Percentiles rank a stretch among this genome's conserved stretches.
Evolutionary conservation across 2,113 vertebrate species (phyloP).

Genomic region (Copsychus sechellarum): DNA sequence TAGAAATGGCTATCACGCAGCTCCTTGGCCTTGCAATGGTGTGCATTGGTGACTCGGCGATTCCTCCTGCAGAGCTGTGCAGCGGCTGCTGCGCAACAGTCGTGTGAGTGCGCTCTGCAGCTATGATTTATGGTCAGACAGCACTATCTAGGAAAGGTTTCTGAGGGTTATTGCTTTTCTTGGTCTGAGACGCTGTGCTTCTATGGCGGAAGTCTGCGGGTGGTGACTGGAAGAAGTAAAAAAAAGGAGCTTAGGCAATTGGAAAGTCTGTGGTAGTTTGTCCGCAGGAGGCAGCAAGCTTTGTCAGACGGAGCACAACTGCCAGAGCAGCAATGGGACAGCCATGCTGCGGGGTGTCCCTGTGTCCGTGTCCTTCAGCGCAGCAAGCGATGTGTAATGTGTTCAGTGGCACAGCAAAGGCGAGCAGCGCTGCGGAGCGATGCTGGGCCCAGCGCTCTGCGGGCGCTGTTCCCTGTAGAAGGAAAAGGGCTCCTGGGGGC

Average conservation of each 20-base stretch:
- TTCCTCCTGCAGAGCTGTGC: not conserved
- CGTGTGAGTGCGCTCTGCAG: not conserved
- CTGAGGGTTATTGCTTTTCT: not conserved
- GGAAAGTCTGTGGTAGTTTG: not conserved
- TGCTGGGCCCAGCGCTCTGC: accelerated
- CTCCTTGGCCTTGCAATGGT: not conserved
- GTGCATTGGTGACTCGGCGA: not conserved
- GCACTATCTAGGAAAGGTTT: not conserved
- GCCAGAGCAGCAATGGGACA: not conserved
- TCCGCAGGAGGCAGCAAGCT: not conserved
- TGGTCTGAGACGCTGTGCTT: not conserved
- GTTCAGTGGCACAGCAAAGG: accelerated
- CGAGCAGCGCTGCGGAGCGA: accelerated
- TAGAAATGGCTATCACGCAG: not conserved
- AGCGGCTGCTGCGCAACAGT: not conserved
- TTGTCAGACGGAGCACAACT: accelerated
- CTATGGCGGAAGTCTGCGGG: accelerated
- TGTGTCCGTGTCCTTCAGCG: no score
- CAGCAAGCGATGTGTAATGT: accelerated
- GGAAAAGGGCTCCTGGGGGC: no score
- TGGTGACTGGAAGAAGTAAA: not conserved
- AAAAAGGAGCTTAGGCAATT: not conserved
- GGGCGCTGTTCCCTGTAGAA: accelerated
- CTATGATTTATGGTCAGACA: not conserved
- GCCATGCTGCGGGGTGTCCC: accelerated